These are phyloP conservation scores for Gasterosteus aculeatus DNA, from an alignment of 2,113 vertebrate species.

Conservation along the genomic window DNA sequence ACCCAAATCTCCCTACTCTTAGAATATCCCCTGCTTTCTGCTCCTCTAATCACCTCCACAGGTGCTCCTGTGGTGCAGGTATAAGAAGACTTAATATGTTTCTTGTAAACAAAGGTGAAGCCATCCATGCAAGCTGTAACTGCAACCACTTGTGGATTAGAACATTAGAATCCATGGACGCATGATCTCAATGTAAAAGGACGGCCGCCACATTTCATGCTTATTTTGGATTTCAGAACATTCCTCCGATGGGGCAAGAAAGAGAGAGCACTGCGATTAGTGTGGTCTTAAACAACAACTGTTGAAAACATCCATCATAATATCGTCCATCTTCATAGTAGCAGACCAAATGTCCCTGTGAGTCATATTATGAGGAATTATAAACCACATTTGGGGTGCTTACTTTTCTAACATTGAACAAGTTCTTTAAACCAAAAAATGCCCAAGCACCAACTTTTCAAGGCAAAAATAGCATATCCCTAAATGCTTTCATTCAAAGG, in stretches of 20 bases:
- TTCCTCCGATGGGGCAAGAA: not conserved
- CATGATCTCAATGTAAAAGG: not conserved
- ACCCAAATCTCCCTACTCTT: constrained; percentile 63
- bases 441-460: too few relatives aligned
- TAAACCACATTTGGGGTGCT: not conserved
- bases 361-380: not conserved
- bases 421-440: not conserved
- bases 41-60: constrained; percentile 73
- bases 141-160: not conserved
- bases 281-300: not conserved
- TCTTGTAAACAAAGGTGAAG: constrained; percentile 66
- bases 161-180: not conserved
- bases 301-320: not conserved
- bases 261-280: not conserved
- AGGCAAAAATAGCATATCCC: too few relatives aligned
- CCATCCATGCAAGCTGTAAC: constrained; percentile 53
- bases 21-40: constrained; percentile 77
- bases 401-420: not conserved
- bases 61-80: constrained; percentile 74
- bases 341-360: not conserved
- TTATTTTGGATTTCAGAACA: not conserved
- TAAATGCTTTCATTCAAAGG: too few relatives aligned
- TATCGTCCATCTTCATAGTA: not conserved
- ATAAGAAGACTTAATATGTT: constrained; percentile 52
- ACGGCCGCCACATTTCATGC: not conserved